Evolutionary conservation across 2,113 vertebrate genomes (phyloP), one percentile per base, ranked within the genome.

Genomic region (Strix uralensis): DNA sequence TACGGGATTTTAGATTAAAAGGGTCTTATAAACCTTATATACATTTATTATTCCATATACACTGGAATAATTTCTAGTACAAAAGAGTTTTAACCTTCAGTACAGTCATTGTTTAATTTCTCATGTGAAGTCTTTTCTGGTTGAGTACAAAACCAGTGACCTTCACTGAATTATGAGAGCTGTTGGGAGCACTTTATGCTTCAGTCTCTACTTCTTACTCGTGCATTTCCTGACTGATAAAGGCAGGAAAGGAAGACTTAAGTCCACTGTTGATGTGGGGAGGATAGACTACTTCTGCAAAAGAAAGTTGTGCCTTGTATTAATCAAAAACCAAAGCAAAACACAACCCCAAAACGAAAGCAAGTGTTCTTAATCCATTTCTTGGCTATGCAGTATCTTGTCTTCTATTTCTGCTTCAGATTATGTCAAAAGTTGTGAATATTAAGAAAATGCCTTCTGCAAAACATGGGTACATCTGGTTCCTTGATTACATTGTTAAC

Each of bases 81-180:
- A 83, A 47, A 63, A 67, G 77, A 63, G 36, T 84, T 92, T 79
- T 81, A 91, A 88, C 58, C 87, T 90, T 96, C 67, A 87, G 34
- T 73, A 52, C n/a, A 83, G n/a, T 55, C 65, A 79, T n/a, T 36
- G 83, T 86, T 95, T 79, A 85, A 92, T 89, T 89, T 88, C 77
- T 93, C 47, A 51, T 26, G 34, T 90, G 65, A 94, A 93, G 61
- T 30, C 83, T 85, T 92, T 87, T 91, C 77, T 92, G 86, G 78
- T 51, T 55, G 42, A 94, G 27, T 22, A 96, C 36, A 79, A 94
- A 93, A 80, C 32, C 73, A 96, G 62, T 77, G 95, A 94, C 92
- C 83, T 97, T 95, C 95, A 92, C 63, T 83, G 80, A 92, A 74
- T 88, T 66, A 86, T 42, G 65, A 92, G 44, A 94, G 36, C 63